These are phyloP conservation scores for Eira barbara DNA, from an alignment of 2,113 vertebrate genomes.

Conservation along the genomic window DNA sequence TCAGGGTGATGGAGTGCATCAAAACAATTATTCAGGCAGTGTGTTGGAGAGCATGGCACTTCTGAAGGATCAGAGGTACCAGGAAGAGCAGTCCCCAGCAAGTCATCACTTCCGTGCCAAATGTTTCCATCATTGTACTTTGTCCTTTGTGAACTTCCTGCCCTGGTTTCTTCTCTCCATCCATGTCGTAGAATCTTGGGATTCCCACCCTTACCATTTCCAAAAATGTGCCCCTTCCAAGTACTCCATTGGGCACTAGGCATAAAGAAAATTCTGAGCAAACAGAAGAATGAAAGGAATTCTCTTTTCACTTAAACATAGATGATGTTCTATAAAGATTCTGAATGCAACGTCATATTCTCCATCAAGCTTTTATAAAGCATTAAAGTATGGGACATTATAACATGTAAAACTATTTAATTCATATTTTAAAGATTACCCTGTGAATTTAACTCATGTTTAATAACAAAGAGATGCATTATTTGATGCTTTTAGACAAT, in stretches of 20 bases:
- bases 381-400: background rate
- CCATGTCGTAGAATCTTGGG: background rate
- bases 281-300: background rate
- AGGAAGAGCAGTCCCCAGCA: background rate
- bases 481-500: background rate
- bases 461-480: background rate
- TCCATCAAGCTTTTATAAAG: background rate
- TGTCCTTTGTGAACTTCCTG: background rate
- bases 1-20: background rate
- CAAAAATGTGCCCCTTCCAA: background rate
- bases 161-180: background rate
- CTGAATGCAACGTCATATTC: background rate
- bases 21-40: background rate
- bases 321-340: background rate
- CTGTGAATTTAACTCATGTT: constrained; percentile 3
- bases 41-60: background rate
- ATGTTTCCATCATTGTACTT: background rate
- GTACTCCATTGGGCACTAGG: background rate
- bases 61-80: background rate
- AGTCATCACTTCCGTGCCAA: background rate
- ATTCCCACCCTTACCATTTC: background rate
- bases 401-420: background rate
- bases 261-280: background rate
- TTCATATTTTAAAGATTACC: background rate
- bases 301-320: background rate